Percentiles rank a stretch among this genome's conserved stretches.
Conservation (phyloP, 2,797 vertebrate species). For the Limnodromus scolopaceus region DNA sequence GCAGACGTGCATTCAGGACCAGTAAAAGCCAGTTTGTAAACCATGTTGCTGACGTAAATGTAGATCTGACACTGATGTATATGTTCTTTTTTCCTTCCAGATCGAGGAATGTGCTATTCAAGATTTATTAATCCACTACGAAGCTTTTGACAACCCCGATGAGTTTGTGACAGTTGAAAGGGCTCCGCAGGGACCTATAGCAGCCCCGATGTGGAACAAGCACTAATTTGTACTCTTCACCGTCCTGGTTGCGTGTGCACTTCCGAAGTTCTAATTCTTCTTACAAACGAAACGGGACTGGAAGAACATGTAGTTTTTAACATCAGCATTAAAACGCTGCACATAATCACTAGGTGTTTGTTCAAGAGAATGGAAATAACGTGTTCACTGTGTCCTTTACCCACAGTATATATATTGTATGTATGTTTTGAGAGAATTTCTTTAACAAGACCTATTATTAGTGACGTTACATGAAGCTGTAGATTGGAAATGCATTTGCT, state of each 20-base stretch:
- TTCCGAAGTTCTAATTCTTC: background rate
- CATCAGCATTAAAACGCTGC: constrained; percentile 35
- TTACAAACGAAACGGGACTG: background rate
- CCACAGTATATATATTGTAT: constrained; percentile 28
- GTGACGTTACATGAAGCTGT: constrained; percentile 33
- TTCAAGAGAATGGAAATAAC: constrained; percentile 17
- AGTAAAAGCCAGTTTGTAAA: background rate
- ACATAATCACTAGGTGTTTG: constrained; percentile 32
- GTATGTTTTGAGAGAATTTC: constrained; percentile 53
- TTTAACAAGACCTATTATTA: constrained; percentile 39
- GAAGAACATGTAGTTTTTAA: constrained; percentile 24
- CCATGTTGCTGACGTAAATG: background rate
- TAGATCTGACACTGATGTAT: background rate
- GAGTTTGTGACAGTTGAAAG: constrained; percentile 94
- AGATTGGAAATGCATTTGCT: constrained; percentile 19
- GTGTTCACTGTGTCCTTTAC: constrained; percentile 36
- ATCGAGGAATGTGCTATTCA: constrained; percentile 96
- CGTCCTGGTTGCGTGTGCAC: background rate
- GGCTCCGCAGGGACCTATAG: constrained; percentile 88
- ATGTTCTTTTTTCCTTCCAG: constrained; percentile 72
- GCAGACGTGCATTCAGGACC: background rate
- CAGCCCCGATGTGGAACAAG: constrained; percentile 94
- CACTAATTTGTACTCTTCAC: constrained; percentile 76
- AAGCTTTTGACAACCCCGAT: constrained; percentile 90
- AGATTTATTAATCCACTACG: constrained; percentile 90